A percentile compares a stretch with the other conserved stretches of the same genome.
These are phyloP conservation scores for Lutjanus campechanus DNA, from an alignment of 2,797 vertebrate species.

Conservation along the genomic window DNA sequence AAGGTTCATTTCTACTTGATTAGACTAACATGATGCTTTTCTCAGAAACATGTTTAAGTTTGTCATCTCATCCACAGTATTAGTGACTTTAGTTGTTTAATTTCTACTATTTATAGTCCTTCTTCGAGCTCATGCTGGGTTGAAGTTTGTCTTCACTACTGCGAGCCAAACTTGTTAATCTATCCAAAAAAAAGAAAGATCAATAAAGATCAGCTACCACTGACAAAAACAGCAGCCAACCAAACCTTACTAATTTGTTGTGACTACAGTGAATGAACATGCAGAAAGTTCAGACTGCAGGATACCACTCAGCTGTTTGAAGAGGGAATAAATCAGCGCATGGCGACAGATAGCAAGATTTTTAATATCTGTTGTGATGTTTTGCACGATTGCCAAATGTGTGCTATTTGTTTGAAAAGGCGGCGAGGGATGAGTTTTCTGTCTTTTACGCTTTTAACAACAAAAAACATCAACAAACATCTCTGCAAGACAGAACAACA, in stretches of 20 bases:
- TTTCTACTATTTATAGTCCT: slow-evolving; percentile 18
- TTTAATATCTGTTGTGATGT: slow-evolving; percentile 61
- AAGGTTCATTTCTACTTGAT: background rate
- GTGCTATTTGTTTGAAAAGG: slow-evolving; percentile 63
- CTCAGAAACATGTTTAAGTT: background rate
- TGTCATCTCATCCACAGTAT: background rate
- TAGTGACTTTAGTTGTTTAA: background rate
- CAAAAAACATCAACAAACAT: slow-evolving; percentile 67
- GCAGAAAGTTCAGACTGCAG: slow-evolving; percentile 39
- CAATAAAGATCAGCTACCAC: slow-evolving; percentile 32
- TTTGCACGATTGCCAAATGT: slow-evolving; percentile 63
- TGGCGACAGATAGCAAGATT: slow-evolving; percentile 47
- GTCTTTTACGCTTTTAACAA: slow-evolving; percentile 61
- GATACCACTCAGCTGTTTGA: slow-evolving; percentile 60
- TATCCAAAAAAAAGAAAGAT: slow-evolving; percentile 22
- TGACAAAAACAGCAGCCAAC: slow-evolving; percentile 33
- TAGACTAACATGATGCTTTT: background rate
- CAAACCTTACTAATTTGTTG: slow-evolving; percentile 53
- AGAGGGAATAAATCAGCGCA: slow-evolving; percentile 51
- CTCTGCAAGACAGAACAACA: slow-evolving; percentile 57
- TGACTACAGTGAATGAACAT: slow-evolving; percentile 47
- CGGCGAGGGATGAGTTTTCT: slow-evolving; percentile 51
- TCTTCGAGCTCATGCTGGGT: slow-evolving; percentile 4
- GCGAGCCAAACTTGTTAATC: slow-evolving; percentile 35
- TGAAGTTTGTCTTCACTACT: slow-evolving; percentile 19